Evolutionary conservation across 1,140 invertebrate genomes (phyloP), one percentile per base, ranked within the genome.

Genomic region (Pogonus chalceus): DNA sequence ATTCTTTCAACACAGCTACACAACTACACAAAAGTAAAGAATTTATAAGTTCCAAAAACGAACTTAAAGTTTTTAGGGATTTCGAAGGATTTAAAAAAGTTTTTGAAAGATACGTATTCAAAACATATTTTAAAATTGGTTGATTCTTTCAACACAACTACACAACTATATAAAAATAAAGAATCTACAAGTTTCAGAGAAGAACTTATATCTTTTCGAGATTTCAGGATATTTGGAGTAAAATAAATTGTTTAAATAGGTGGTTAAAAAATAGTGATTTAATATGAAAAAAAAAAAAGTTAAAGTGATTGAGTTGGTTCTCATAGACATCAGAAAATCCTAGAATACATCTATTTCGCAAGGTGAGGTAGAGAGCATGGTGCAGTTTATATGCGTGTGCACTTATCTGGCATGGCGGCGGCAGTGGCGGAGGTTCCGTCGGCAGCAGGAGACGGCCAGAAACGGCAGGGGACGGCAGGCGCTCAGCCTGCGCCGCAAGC

Each of bases 401-500:
- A 50, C 24, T 50, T 2, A 23, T 50, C 49, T 26, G 2, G 10
- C 14, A 2, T 2, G 22, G 2, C 20, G 49, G 22, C 2, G 49
- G 21, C 23, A 18, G 37, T 43, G 49, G 22, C 49, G 49, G 49
- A 16, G 49, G 2, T 22, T 16, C 10, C 12, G 2, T n/a, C 23
- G 49, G 14, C 2, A 1, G 49, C 14, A 22, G 49, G 23, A 49
- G 48, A 24, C 3, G 9, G 48, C 20, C 4, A 9, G 12, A 51
- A 4, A n/a, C 14, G n/a, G 51, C 20, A 23, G 52, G 57, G 39
- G 57, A 56, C 53, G 56, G 39, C 53, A 56, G 56, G 58, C 56
- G 58, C 56, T 53, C 58, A 56, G 58, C 53, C 50, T 56, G 58
- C 55, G 56, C 58, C 53, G 51, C 56, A 50, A 56, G 56, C 54